phyloP scores from a whole-genome alignment of 2,797 vertebrate genomes.

The Sebastes nivosus region DNA sequence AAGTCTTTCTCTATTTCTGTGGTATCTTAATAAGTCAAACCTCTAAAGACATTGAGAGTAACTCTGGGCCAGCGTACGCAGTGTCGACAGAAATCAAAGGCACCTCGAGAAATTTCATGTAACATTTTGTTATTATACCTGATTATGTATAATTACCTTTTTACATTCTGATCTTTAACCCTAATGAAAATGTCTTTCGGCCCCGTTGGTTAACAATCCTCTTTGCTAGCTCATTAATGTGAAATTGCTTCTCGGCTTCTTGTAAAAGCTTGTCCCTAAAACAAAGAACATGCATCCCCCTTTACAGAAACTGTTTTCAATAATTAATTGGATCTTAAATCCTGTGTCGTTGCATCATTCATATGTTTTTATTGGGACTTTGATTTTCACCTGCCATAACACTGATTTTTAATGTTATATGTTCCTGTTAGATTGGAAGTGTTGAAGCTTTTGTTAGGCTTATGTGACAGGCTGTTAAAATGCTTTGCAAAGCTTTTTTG shows the following conservation, averaged over 20 bases:
- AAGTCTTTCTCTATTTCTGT: slow-evolving; percentile 17
- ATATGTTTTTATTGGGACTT: neutral
- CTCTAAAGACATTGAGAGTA: slow-evolving; percentile 6
- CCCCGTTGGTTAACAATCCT: slow-evolving; percentile 11
- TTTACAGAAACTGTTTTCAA: neutral
- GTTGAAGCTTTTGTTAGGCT: neutral
- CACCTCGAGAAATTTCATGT: neutral
- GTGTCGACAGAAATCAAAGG: slow-evolving; percentile 18
- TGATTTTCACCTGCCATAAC: neutral
- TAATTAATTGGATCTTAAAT: slow-evolving; percentile 18
- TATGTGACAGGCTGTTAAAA: neutral
- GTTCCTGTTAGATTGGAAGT: neutral
- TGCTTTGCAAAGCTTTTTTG: neutral
- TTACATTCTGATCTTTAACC: slow-evolving; percentile 43
- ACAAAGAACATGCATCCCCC: slow-evolving; percentile 4
- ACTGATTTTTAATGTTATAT: neutral
- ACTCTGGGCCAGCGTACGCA: slow-evolving; percentile 1
- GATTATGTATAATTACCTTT: slow-evolving; percentile 43
- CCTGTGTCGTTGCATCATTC: neutral
- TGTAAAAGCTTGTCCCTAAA: slow-evolving; percentile 32
- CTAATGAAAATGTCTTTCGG: slow-evolving; percentile 25
- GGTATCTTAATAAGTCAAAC: slow-evolving; percentile 20
- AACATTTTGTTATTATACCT: slow-evolving; percentile 19
- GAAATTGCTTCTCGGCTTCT: slow-evolving; percentile 25
- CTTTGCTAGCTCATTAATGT: slow-evolving; percentile 43